A percentile compares a stretch with the other conserved stretches of the same genome.
Conservation (phyloP, 2,888 invertebrate genomes). For the Nymphalis c-album region DNA sequence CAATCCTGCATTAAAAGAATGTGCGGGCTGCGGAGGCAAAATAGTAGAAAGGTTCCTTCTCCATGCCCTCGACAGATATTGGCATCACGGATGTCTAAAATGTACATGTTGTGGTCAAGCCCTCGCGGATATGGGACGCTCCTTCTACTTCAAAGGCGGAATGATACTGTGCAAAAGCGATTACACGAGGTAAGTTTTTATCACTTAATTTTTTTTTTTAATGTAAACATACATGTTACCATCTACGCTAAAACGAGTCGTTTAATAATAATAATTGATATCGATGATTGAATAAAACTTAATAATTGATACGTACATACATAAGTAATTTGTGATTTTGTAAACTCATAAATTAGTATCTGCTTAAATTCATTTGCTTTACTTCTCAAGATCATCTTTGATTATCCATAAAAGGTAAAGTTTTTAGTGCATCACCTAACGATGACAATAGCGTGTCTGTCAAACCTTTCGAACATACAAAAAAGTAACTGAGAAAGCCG, state of each 20-base stretch:
- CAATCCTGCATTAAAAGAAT: conserved; percentile 86
- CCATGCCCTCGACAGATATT: conserved; percentile 95
- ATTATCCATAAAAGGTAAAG: conserved; percentile 67
- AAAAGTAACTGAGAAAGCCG: conserved; percentile 74
- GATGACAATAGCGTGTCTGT: conserved; percentile 79
- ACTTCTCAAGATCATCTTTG: conserved; percentile 64
- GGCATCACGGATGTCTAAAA: conserved; percentile 97
- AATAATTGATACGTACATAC: not conserved
- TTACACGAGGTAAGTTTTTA: conserved; percentile 91
- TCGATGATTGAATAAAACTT: too few relatives aligned
- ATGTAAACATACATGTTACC: not conserved
- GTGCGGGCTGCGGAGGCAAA: conserved; percentile 95
- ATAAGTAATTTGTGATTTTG: not conserved
- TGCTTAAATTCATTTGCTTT: conserved; percentile 58
- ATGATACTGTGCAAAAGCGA: conserved; percentile 98
- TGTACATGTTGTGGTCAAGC: conserved; percentile 95
- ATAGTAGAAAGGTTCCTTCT: conserved; percentile 95
- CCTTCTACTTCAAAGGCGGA: conserved; percentile 95
- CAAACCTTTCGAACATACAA: conserved; percentile 70
- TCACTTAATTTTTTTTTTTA: not conserved
- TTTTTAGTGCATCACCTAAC: conserved; percentile 76
- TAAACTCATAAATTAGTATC: conserved; percentile 60
- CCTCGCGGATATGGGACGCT: conserved; percentile 94
- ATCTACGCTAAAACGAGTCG: not conserved
- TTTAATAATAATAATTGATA: too few relatives aligned